A percentile compares a stretch with the other conserved stretches of the same genome.
Conservation (phyloP, 1,140 invertebrate species). For the Cyphomyrmex costatus region DNA sequence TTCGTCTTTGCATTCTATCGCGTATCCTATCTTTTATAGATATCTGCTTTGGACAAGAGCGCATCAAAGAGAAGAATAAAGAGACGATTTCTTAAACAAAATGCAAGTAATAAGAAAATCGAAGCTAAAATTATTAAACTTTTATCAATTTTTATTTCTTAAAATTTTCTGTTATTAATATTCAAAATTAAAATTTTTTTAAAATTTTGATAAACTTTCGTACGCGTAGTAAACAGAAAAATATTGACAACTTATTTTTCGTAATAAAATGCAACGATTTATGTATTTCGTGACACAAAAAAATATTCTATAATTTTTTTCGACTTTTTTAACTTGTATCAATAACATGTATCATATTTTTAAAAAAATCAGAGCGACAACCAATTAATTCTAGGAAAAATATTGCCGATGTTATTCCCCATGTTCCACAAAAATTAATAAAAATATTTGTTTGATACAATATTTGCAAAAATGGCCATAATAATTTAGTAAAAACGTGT, state of each 20-base stretch:
- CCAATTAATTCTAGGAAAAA: slow-evolving; percentile 7
- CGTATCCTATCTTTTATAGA: not conserved
- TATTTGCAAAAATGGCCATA: slow-evolving; percentile 4
- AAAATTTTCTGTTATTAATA: not conserved
- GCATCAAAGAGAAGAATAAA: not conserved
- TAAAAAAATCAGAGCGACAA: slow-evolving; percentile 23
- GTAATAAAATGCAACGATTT: not conserved
- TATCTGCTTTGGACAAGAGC: not conserved
- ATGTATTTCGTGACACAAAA: not conserved
- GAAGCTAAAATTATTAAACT: not conserved
- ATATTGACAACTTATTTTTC: slow-evolving; percentile 15
- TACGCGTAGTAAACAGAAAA: not conserved
- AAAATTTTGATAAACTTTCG: not conserved
- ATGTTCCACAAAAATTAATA: slow-evolving; percentile 12
- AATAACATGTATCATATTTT: not conserved
- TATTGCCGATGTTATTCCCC: not conserved
- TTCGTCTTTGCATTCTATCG: not conserved
- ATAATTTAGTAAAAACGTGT: slow-evolving; percentile 14
- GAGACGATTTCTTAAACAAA: not conserved
- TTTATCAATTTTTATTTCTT: not conserved
- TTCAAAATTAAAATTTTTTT: not conserved
- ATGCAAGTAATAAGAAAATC: not conserved
- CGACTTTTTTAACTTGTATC: slow-evolving; percentile 5
- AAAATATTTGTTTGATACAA: slow-evolving; percentile 3
- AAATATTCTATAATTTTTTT: slow-evolving; percentile 5